Percentiles rank a stretch among this genome's conserved stretches.
phyloP scores from a whole-genome alignment of 2,888 invertebrate genomes.

The Drosophila macrospina region DNA sequence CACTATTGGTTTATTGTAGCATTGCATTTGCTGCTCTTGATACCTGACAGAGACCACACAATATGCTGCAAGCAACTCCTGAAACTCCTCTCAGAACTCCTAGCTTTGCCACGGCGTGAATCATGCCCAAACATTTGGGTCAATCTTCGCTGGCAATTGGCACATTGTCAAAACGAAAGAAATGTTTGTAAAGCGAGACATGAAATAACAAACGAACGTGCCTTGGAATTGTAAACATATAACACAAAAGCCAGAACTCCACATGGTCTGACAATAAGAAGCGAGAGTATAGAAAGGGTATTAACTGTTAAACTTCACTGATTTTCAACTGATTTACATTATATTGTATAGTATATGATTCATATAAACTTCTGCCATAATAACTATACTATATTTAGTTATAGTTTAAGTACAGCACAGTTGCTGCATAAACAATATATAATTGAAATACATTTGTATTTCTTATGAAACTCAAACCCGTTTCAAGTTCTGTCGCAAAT shows the following conservation, averaged over 20 bases:
- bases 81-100: constrained; percentile 18
- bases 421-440: not conserved
- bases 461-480: constrained; percentile 30
- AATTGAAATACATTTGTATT: not conserved
- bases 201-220: constrained; percentile 51
- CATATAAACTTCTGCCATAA: too few species aligned
- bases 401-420: not conserved
- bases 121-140: constrained; percentile 49
- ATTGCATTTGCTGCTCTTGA: constrained; percentile 2
- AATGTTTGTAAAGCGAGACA: constrained; percentile 37
- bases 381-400: not conserved
- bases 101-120: constrained; percentile 13
- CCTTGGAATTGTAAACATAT: constrained; percentile 45
- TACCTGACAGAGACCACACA: constrained; percentile 14
- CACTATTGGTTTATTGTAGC: constrained; percentile 38
- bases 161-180: constrained; percentile 62
- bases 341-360: too few species aligned
- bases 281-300: not conserved
- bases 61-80: not conserved
- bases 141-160: constrained; percentile 38
- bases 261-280: constrained; percentile 40
- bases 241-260: constrained; percentile 36
- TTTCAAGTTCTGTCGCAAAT: constrained; percentile 37
- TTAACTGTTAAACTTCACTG: not conserved
- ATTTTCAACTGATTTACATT: not conserved